Base-by-base conservation (phyloP, 2,113 vertebrate species). In the Sturnira hondurensis region DNA sequence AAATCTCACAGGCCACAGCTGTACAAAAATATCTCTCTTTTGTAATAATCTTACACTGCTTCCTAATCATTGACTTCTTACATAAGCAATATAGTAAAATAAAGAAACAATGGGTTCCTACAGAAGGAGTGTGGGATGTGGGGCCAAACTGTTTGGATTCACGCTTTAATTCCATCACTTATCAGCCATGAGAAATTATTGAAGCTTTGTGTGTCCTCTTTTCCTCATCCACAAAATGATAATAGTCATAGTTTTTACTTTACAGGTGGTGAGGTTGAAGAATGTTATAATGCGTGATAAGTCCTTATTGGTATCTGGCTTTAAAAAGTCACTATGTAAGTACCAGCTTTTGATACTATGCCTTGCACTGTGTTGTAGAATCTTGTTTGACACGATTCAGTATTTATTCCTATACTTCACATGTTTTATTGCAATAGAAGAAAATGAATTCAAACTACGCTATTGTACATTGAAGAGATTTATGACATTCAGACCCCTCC, bases 311-410 rank as follows among this genome's bases (percentile, higher is more conserved):
- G 16, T 7, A 77, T 3, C 3, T 73, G 7, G 16, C 33, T 63
- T 24, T 58, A 91, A 70, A 76, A 7, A 86, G 41, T 50, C 36
- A 78, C 38, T 38, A 15, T 63, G 4, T 43, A 73, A 91, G 14
- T 24, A 38, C 33, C 54, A 91, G 16, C 2, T 70, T 73, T 41
- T 80, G 68, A 71, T 74, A 83, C 5, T 54, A 24, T 45, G 6
- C 19, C 20, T 0, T 14, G 3, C 28, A 0, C 6, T 61, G 0
- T 76, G 0, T 5, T 85, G 58, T 26, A 83, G 28, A 78, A 19
- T 77, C 19, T 0, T 78, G 41, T 54, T 92, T 7, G 4, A 45
- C 7, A 63, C 68, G 36, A 61, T 47, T 78, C 1, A 63, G 4
- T 74, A 56, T 92, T 63, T 50, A 82, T 71, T 83, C 38, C 5